Evolutionary conservation across 2,113 vertebrate species (phyloP).

Genomic region (Menura novaehollandiae): DNA sequence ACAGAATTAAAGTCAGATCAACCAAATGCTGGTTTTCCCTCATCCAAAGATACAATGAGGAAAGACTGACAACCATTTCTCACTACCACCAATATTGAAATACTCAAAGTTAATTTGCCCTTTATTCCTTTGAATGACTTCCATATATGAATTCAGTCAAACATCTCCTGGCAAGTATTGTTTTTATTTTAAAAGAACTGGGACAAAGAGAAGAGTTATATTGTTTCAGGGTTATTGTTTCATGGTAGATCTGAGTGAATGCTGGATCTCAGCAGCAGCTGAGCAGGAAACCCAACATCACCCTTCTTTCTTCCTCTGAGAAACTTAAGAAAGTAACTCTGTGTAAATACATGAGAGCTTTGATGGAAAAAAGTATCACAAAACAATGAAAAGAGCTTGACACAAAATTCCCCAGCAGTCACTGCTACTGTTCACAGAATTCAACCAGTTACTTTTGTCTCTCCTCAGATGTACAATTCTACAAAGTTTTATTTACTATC

Average conservation of each 20-base stretch:
- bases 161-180: not conserved
- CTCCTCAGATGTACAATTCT: not conserved
- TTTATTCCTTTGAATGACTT: not conserved
- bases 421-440: not conserved
- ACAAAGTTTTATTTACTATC: not conserved
- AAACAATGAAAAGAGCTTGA: not conserved
- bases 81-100: not conserved
- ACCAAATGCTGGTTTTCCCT: not conserved
- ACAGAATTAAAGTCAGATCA: not conserved
- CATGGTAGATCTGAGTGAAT: not conserved
- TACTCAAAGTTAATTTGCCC: not conserved
- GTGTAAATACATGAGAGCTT: not conserved
- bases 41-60: accelerated
- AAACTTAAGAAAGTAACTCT: not conserved
- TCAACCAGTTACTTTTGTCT: not conserved
- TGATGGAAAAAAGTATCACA: not conserved
- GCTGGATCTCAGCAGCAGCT: not conserved
- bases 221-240: not conserved
- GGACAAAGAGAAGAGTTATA: not conserved
- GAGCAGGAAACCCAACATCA: not conserved
- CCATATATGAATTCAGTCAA: not conserved
- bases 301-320: not conserved
- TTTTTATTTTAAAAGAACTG: not conserved
- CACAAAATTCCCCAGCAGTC: not conserved
- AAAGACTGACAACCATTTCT: not conserved